A percentile compares a stretch with the other conserved stretches of the same genome.
These are phyloP conservation scores for Platygyra sinensis DNA, from an alignment of 64 coral and sea anemone genomes.

Conservation along the genomic window DNA sequence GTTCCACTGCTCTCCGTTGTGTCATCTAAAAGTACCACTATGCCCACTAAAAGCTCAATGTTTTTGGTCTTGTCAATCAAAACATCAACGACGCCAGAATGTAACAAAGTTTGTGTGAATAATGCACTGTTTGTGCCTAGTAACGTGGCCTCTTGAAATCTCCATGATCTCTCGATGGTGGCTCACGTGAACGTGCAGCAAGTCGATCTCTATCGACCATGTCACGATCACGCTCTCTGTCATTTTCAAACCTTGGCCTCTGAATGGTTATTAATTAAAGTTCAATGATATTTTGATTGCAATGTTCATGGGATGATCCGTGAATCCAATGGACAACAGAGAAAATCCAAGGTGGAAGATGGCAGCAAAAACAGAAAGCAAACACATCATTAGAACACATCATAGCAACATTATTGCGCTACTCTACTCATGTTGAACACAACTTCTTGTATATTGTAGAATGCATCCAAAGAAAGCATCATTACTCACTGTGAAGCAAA, in stretches of 20 bases:
- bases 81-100: background rate
- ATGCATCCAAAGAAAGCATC: too few relatives aligned
- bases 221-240: constrained; percentile 77
- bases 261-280: constrained; percentile 39
- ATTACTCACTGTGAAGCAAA: too few relatives aligned
- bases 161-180: constrained; percentile 71
- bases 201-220: constrained; percentile 84
- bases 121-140: background rate
- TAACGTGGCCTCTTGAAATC: constrained; percentile 63
- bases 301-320: constrained; percentile 44
- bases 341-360: constrained; percentile 31
- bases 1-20: background rate
- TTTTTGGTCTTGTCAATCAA: background rate
- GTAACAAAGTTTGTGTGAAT: background rate
- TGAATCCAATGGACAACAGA: constrained; percentile 37
- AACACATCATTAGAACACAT: constrained; percentile 35
- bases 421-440: background rate
- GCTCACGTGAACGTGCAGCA: constrained; percentile 84
- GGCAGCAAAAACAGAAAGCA: constrained; percentile 47
- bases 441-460: too few relatives aligned
- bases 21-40: background rate
- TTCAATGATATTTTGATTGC: constrained; percentile 1
- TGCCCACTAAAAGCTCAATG: background rate
- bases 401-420: background rate
- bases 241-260: constrained; percentile 87